These are phyloP conservation scores for Dendroctonus valens DNA, from an alignment of 1,140 invertebrate species.

Conservation along the genomic window DNA sequence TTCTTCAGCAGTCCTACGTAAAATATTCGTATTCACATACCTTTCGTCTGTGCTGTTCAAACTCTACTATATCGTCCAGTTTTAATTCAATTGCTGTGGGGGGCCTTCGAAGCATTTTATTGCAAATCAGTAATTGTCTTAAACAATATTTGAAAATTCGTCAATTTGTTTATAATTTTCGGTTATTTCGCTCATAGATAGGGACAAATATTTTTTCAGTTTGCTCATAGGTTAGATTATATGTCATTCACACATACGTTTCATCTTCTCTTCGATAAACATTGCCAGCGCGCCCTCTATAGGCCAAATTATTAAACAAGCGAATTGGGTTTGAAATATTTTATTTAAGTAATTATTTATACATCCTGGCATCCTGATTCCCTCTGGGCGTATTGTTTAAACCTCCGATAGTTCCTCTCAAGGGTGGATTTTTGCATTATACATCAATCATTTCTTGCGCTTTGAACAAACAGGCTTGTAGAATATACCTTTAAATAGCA, in stretches of 20 bases:
- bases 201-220: too few relatives aligned
- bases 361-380: too few relatives aligned
- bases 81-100: conserved; percentile 75
- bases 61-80: conserved; percentile 74
- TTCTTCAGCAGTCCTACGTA: background rate
- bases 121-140: background rate
- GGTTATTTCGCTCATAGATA: too few relatives aligned
- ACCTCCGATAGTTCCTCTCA: too few relatives aligned
- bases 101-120: conserved; percentile 69
- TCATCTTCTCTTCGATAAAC: background rate
- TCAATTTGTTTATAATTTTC: background rate
- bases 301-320: too few relatives aligned
- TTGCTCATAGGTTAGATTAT: background rate
- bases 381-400: too few relatives aligned
- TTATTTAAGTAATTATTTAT: too few relatives aligned
- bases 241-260: background rate
- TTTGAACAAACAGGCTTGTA: too few relatives aligned
- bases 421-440: too few relatives aligned
- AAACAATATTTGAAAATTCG: conserved; percentile 2
- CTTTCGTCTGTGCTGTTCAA: conserved; percentile 54
- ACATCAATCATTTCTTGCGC: too few relatives aligned
- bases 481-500: too few relatives aligned
- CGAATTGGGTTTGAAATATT: too few relatives aligned
- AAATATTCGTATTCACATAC: conserved; percentile 51
- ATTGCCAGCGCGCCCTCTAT: background rate